Evolutionary conservation across 2,113 vertebrate genomes (phyloP), one percentile per base, ranked within the genome.

Genomic region (Craseonycteris thonglongyai): DNA sequence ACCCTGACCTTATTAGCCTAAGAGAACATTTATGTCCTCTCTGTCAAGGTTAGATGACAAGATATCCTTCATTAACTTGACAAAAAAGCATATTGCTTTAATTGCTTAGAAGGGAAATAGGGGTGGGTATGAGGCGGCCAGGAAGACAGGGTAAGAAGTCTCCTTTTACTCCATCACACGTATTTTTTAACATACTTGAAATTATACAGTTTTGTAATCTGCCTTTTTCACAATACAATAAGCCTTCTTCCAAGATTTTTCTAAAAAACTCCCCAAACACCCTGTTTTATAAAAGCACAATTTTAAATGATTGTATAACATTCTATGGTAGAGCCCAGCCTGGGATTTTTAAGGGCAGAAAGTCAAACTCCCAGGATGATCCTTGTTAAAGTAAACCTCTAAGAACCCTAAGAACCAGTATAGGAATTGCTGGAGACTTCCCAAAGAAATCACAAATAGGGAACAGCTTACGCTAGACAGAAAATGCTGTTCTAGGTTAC

Each of bases 1-100:
- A 63, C 30, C 21, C 26, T 91, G 92, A 83, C 79, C 88, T 92
- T 89, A 87, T 91, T 94, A 90, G 88, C 35, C 59, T 18, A 19
- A 91, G 45, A 93, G 82, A 96, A 66, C 65, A 87, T 86, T 90
- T 63, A 42, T 80, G 35, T 42, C 30, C 35, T 90, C 42, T 74
- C 69, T 45, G 47, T 54, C 74, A 33, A 42, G 72, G 66, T 66
- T 82, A 79, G 87, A 90, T 42, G 79, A 92, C 90, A 75, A 95
- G 79, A 69, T 45, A 61, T 18, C 82, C 61, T 63, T 81, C 66
- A 91, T 89, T 72, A 82, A 59, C 74, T 69, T 82, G 56, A 89
- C 74, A 80, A 83, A 94, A 88, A 88, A 79, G 79, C 80, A n/a
- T 30, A 24, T 61, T 56, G 74, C 54, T 86, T 89, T 54, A 54